A percentile compares a stretch with the other conserved stretches of the same genome.
Evolutionary conservation across 1,140 invertebrate genomes (phyloP).

Genomic region (Diorhabda sublineata): DNA sequence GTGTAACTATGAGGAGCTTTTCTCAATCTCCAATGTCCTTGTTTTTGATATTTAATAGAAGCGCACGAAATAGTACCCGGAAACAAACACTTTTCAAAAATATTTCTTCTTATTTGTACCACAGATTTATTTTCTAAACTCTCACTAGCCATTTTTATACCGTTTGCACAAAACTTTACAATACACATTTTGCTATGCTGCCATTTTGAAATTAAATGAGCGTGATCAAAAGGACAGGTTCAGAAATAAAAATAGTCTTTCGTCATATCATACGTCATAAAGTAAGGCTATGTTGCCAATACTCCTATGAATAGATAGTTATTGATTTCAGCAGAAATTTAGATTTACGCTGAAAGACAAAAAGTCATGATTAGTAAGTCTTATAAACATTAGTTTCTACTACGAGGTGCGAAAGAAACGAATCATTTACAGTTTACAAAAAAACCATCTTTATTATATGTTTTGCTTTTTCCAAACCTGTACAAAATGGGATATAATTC

Average conservation of each 20-base stretch:
- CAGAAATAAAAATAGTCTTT: neutral
- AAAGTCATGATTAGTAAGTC: no score
- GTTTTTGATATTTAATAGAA: neutral
- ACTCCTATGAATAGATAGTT: constrained; percentile 4
- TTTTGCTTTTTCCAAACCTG: no score
- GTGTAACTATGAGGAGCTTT: neutral
- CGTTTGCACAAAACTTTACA: constrained; percentile 10
- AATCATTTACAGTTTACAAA: no score
- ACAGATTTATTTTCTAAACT: constrained; percentile 14
- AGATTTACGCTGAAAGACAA: no score
- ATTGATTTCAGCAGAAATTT: constrained; percentile 13
- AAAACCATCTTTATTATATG: no score
- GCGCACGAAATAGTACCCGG: constrained; percentile 1
- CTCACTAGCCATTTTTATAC: constrained; percentile 8
- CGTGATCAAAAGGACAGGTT: neutral
- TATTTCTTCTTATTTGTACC: constrained; percentile 10
- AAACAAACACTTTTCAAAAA: constrained; percentile 7
- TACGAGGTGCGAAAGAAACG: no score
- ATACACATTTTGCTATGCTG: constrained; percentile 15
- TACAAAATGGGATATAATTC: no score
- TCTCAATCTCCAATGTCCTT: neutral
- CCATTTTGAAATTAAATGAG: constrained; percentile 25
- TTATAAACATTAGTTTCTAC: no score
- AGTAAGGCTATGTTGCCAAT: neutral
- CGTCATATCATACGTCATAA: neutral